Percentiles rank a stretch among this genome's conserved stretches.
Conservation (phyloP, 2,888 invertebrate species). For the Dyspetes luteomarginatus region DNA sequence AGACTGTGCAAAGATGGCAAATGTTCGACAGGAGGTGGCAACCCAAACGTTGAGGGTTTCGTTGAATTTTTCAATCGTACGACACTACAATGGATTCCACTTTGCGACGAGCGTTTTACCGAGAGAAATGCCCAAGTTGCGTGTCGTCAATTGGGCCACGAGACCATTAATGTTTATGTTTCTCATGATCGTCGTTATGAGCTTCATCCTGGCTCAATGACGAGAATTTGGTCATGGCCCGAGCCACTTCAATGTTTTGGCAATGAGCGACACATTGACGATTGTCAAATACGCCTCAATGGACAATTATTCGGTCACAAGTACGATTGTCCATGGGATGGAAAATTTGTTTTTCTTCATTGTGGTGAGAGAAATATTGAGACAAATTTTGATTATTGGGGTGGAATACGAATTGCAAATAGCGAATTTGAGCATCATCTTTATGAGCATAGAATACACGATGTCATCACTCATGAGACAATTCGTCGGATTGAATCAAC, state of each 20-base stretch:
- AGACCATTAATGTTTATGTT: constrained; percentile 94
- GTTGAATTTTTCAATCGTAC: constrained; percentile 97
- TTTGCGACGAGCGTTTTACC: constrained; percentile 97
- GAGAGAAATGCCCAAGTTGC: constrained; percentile 98
- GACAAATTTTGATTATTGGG: constrained; percentile 93
- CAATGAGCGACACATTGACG: constrained; percentile 90
- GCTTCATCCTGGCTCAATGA: constrained; percentile 94
- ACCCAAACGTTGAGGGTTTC: constrained; percentile 88
- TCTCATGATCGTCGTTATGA: constrained; percentile 94
- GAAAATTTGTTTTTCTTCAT: constrained; percentile 95
- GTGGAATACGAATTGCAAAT: constrained; percentile 96
- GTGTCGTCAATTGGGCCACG: constrained; percentile 95
- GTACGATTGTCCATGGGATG: constrained; percentile 95
- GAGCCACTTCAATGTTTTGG: constrained; percentile 94
- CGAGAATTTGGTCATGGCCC: constrained; percentile 97
- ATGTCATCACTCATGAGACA: constrained; percentile 91
- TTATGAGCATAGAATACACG: constrained; percentile 92
- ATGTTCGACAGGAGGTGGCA: constrained; percentile 86
- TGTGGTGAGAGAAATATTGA: constrained; percentile 91
- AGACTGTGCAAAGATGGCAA: constrained; percentile 91
- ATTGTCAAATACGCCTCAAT: constrained; percentile 94
- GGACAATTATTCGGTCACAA: constrained; percentile 94
- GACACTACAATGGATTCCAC: constrained; percentile 97
- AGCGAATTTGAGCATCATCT: constrained; percentile 94
- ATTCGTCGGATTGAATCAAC: constrained; percentile 89